Percentiles rank a stretch among this genome's conserved stretches.
Conservation (phyloP, 2,888 invertebrate genomes). For the Oligia fasciuncula region DNA sequence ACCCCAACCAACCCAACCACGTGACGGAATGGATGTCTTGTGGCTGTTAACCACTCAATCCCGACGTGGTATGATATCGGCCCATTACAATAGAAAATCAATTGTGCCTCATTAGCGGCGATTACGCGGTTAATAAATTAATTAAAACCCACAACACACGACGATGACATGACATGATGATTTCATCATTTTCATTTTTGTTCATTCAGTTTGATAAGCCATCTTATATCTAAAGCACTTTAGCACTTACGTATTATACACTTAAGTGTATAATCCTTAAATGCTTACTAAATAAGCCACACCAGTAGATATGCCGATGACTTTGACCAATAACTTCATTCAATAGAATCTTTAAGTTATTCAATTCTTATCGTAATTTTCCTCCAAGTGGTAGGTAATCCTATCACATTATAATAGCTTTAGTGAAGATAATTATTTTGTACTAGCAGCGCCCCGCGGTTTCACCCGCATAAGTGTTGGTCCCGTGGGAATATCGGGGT, state of each 20-base stretch:
- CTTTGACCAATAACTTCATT: conserved; percentile 4
- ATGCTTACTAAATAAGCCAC: conserved; percentile 18
- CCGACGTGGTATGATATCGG: too few species aligned
- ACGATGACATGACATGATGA: background rate
- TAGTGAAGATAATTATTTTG: conserved; percentile 13
- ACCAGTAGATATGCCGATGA: background rate
- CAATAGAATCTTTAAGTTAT: background rate
- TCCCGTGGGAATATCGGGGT: too few species aligned
- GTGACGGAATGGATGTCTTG: background rate
- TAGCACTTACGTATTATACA: background rate
- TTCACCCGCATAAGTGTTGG: too few species aligned
- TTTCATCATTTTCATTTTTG: background rate
- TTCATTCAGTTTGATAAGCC: conserved; percentile 2
- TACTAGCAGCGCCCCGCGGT: too few species aligned
- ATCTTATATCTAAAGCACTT: background rate
- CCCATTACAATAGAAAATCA: too few species aligned
- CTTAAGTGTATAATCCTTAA: conserved; percentile 1
- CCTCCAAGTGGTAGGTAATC: conserved; percentile 1
- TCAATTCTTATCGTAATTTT: conserved; percentile 9
- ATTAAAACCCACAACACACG: too few species aligned
- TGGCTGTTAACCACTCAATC: too few species aligned
- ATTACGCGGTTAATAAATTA: too few species aligned
- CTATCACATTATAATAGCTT: conserved; percentile 16
- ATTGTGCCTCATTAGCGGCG: too few species aligned
- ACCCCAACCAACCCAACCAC: background rate